Evolutionary conservation across 2,888 invertebrate species (phyloP).

Genomic region (Drosophila bunnanda): DNA sequence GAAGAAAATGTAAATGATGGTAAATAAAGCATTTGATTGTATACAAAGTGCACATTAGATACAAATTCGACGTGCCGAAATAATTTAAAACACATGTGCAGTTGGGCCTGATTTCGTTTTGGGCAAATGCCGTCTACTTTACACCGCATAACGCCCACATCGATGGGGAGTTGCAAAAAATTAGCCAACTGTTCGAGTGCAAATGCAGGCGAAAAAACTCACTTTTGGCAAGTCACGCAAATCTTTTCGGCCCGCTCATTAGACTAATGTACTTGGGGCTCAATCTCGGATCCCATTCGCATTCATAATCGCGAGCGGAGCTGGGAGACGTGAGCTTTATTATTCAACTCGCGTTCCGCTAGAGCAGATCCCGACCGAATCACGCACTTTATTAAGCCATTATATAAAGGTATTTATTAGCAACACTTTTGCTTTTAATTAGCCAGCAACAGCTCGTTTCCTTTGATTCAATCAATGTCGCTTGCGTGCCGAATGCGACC

Average conservation of each 20-base stretch:
- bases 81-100: constrained; percentile 8
- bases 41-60: constrained; percentile 9
- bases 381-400: constrained; percentile 75
- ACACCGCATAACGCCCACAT: constrained; percentile 34
- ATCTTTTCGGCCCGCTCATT: constrained; percentile 62
- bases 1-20: not conserved
- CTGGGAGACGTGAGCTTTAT: constrained; percentile 49
- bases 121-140: constrained; percentile 27
- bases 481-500: constrained; percentile 46
- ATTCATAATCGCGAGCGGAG: constrained; percentile 53
- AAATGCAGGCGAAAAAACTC: constrained; percentile 27
- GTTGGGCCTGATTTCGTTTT: constrained; percentile 4
- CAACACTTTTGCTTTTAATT: constrained; percentile 70
- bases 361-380: constrained; percentile 50
- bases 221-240: constrained; percentile 66
- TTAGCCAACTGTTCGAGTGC: constrained; percentile 39
- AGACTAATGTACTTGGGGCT: constrained; percentile 63
- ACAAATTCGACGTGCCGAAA: constrained; percentile 11
- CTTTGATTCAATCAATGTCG: constrained; percentile 52
- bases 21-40: constrained; percentile 2
- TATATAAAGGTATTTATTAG: constrained; percentile 70
- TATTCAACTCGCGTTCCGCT: constrained; percentile 68
- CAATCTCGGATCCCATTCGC: constrained; percentile 49
- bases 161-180: constrained; percentile 22
- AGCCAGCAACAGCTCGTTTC: constrained; percentile 51